Evolutionary conservation across 2,797 vertebrate genomes (phyloP).

Genomic region (Gallirallus australis): DNA sequence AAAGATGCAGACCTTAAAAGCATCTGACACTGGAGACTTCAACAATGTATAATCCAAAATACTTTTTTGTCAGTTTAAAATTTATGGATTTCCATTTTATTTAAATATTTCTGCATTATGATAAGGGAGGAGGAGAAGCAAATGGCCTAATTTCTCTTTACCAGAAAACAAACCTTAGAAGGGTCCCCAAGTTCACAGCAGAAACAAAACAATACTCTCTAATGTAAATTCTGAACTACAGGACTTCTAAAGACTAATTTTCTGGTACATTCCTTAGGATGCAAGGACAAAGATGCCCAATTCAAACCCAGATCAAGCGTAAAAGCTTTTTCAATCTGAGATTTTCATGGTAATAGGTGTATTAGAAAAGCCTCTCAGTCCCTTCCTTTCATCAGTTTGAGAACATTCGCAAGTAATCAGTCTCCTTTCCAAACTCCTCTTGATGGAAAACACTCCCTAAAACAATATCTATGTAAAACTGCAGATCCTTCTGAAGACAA

Average conservation of each 20-base stretch:
- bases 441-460: not conserved
- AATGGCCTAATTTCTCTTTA: not conserved
- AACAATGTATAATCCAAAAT: not conserved
- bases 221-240: not conserved
- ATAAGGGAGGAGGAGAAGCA: not conserved
- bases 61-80: not conserved
- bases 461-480: not conserved
- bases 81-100: not conserved
- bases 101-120: not conserved
- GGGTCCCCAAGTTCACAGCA: not conserved
- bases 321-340: not conserved
- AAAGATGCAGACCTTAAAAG: not conserved
- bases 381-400: not conserved
- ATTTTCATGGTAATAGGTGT: not conserved
- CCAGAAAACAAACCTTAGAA: not conserved
- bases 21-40: not conserved
- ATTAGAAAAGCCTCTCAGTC: not conserved
- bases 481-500: not conserved
- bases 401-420: not conserved
- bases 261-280: not conserved
- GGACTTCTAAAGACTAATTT: not conserved
- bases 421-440: not conserved
- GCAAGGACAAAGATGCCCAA: not conserved
- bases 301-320: not conserved
- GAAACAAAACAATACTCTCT: not conserved